Evolutionary conservation across 2,888 invertebrate genomes (phyloP).

Genomic region (Heteromurus nitidus): DNA sequence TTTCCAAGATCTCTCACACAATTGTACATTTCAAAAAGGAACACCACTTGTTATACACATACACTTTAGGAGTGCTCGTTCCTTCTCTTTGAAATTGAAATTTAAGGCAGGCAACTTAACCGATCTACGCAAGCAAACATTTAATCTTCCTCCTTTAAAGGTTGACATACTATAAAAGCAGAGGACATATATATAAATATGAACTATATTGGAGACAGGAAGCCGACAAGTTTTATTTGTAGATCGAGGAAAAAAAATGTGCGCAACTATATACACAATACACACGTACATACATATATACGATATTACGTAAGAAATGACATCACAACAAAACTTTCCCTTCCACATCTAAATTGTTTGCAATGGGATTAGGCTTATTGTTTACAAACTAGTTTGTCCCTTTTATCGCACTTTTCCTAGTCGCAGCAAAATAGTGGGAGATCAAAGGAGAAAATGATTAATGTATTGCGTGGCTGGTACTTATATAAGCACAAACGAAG

Average conservation of each 20-base stretch:
- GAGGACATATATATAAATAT: too few relatives aligned
- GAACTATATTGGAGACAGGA: too few relatives aligned
- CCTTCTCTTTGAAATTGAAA: too few relatives aligned
- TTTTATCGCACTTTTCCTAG: not conserved
- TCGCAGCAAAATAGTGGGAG: conserved; percentile 26
- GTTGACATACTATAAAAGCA: not conserved
- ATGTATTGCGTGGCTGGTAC: conserved; percentile 39
- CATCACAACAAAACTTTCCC: not conserved
- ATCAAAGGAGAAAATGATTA: conserved; percentile 52
- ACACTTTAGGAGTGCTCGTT: too few relatives aligned
- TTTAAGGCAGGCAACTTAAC: too few relatives aligned
- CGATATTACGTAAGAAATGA: not conserved
- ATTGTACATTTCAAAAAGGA: too few relatives aligned
- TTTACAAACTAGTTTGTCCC: conserved; percentile 19
- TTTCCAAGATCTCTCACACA: too few relatives aligned
- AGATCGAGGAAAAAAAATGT: not conserved
- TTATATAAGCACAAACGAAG: too few relatives aligned
- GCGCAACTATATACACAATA: not conserved
- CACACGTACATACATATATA: not conserved
- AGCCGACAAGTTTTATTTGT: too few relatives aligned
- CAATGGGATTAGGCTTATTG: conserved; percentile 40
- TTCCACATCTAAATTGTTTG: conserved; percentile 18
- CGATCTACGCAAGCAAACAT: conserved; percentile 32
- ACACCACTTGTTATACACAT: too few relatives aligned
- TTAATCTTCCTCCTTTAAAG: not conserved